Evolutionary conservation across 2,797 vertebrate genomes (phyloP).

Genomic region (Remorina albescens): DNA sequence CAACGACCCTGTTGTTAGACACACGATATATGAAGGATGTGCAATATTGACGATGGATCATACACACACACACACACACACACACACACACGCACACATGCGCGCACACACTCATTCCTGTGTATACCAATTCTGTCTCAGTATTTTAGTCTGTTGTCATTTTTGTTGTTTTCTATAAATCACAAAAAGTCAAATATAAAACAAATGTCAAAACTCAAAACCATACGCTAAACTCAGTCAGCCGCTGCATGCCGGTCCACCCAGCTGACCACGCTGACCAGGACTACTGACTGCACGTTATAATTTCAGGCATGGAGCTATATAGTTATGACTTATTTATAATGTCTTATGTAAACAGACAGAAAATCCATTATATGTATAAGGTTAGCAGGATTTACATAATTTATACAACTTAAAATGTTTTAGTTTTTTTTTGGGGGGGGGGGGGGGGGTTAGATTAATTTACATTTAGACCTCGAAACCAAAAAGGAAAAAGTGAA

Average conservation of each 20-base stretch:
- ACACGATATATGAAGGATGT: slow-evolving; percentile 17
- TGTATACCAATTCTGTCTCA: background rate
- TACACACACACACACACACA: slow-evolving; percentile 12
- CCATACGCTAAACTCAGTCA: slow-evolving; percentile 32
- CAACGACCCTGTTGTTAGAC: slow-evolving; percentile 71
- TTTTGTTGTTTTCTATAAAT: slow-evolving; percentile 7
- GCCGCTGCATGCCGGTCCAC: slow-evolving; percentile 39
- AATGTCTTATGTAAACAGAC: slow-evolving; percentile 73
- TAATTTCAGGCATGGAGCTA: slow-evolving; percentile 77
- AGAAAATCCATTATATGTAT: slow-evolving; percentile 67
- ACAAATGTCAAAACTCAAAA: background rate
- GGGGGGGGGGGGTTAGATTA: slow-evolving; percentile 15
- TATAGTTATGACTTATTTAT: slow-evolving; percentile 85
- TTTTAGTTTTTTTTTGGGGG: slow-evolving; percentile 50
- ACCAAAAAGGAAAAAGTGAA: background rate
- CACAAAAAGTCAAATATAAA: slow-evolving; percentile 22
- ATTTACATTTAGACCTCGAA: slow-evolving; percentile 19
- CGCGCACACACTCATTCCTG: background rate
- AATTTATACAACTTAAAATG: slow-evolving; percentile 46
- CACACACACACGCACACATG: background rate
- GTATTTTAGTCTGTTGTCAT: background rate
- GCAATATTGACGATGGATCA: slow-evolving; percentile 30
- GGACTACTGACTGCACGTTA: slow-evolving; percentile 58
- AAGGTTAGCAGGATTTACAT: slow-evolving; percentile 57
- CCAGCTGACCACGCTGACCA: slow-evolving; percentile 64